These are phyloP conservation scores for Rhinatrema bivittatum DNA, from an alignment of 2,797 vertebrate species.

Conservation along the genomic window DNA sequence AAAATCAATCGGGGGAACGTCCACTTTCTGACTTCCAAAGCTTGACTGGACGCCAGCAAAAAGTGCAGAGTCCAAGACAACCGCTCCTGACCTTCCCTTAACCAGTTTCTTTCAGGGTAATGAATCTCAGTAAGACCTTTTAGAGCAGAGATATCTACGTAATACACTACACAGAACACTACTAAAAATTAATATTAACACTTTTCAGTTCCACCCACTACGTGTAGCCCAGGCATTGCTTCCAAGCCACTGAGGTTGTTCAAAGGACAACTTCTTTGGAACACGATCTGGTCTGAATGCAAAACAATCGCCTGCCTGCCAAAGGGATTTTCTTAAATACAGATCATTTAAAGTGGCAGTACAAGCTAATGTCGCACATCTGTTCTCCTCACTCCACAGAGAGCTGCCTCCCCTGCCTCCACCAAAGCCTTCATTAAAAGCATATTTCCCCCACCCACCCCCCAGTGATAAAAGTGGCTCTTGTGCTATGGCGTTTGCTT, in stretches of 20 bases:
- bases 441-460: too few relatives aligned
- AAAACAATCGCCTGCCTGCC: slow-evolving; percentile 24
- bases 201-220: slow-evolving; percentile 16
- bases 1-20: slow-evolving; percentile 11
- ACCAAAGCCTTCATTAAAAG: too few relatives aligned
- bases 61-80: slow-evolving; percentile 6
- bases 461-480: too few relatives aligned
- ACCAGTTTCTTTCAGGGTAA: slow-evolving; percentile 13
- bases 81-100: slow-evolving; percentile 5
- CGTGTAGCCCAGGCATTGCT: slow-evolving; percentile 19
- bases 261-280: slow-evolving; percentile 23
- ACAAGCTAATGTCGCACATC: too few relatives aligned
- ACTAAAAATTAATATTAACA: slow-evolving; percentile 20
- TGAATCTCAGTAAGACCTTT: slow-evolving; percentile 21
- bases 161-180: slow-evolving; percentile 12
- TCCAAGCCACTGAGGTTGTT: slow-evolving; percentile 8
- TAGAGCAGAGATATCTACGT: slow-evolving; percentile 7
- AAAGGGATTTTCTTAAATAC: slow-evolving; percentile 20
- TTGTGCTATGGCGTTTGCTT: too few relatives aligned
- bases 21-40: slow-evolving; percentile 4
- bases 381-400: too few relatives aligned
- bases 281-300: slow-evolving; percentile 21
- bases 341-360: too few relatives aligned
- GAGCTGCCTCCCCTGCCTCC: too few relatives aligned
- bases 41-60: background rate